Percentiles rank a stretch among this genome's conserved stretches.
These are phyloP conservation scores for Phaethon lepturus DNA, from an alignment of 2,113 vertebrate species.

Conservation along the genomic window DNA sequence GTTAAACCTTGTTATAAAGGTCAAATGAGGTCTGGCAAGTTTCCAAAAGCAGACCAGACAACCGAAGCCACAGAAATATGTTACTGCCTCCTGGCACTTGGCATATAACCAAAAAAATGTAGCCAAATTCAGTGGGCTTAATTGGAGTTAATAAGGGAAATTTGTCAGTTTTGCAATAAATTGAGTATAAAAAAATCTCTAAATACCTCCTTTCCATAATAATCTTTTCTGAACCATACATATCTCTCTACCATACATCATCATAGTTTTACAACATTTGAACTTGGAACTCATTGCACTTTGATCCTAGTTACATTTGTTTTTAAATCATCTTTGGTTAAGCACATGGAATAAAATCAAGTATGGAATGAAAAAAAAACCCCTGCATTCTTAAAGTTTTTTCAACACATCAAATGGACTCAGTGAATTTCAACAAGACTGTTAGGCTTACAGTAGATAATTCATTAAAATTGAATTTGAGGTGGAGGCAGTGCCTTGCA, in stretches of 20 bases:
- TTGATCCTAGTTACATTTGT: background rate
- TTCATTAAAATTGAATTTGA: background rate
- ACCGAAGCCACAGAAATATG: background rate
- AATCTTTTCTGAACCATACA: background rate
- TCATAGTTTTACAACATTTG: background rate
- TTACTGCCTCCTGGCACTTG: background rate
- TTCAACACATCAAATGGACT: background rate
- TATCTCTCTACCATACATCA: background rate
- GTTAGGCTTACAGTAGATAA: background rate
- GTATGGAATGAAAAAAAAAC: background rate
- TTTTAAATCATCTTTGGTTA: background rate
- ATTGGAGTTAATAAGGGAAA: conserved; percentile 5
- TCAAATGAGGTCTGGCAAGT: background rate
- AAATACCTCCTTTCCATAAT: background rate
- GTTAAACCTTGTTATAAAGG: conserved; percentile 8
- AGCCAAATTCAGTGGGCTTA: background rate
- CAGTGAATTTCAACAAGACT: background rate
- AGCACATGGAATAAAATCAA: background rate
- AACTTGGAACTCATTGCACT: background rate
- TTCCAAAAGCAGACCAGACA: background rate
- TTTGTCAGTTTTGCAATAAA: conserved; percentile 1
- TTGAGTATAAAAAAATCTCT: background rate
- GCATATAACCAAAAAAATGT: background rate
- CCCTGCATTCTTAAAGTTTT: background rate
- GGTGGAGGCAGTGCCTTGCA: background rate